Conservation (phyloP, 2,113 vertebrate genomes). For the Neodontobutis hainanensis region DNA sequence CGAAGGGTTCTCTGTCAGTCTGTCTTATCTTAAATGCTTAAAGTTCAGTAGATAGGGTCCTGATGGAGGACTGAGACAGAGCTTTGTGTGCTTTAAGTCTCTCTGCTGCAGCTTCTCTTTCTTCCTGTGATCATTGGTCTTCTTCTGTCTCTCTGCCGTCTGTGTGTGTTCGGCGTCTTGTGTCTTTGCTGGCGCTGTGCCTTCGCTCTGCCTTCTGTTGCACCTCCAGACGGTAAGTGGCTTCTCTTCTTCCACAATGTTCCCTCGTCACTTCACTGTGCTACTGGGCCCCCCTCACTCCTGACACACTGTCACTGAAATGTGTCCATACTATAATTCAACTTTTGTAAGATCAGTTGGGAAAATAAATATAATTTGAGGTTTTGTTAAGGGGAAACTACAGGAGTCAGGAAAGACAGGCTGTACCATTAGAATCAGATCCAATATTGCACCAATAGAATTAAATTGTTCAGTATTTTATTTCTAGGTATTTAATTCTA, state of each 20-base stretch:
- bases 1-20: too few relatives aligned
- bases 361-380: too few relatives aligned
- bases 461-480: too few relatives aligned
- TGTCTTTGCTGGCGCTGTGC: conserved; percentile 76
- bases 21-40: too few relatives aligned
- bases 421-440: too few relatives aligned
- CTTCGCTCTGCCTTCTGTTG: conserved; percentile 69
- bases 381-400: too few relatives aligned
- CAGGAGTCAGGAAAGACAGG: too few relatives aligned
- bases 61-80: conserved; percentile 24
- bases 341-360: too few relatives aligned
- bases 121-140: conserved; percentile 52
- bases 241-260: conserved; percentile 69
- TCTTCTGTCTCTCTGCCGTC: conserved; percentile 24
- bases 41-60: too few relatives aligned
- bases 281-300: conserved; percentile 9
- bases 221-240: conserved; percentile 80
- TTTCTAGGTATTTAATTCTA: too few relatives aligned
- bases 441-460: too few relatives aligned
- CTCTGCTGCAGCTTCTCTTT: conserved; percentile 51
- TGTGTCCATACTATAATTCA: too few relatives aligned
- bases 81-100: conserved; percentile 34
- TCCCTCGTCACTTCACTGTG: conserved; percentile 31
- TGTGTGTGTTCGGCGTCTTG: conserved; percentile 39
- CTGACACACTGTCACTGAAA: background rate